These are phyloP conservation scores for Hormaphis cornu DNA, from an alignment of 1,140 invertebrate genomes.

Conservation along the genomic window DNA sequence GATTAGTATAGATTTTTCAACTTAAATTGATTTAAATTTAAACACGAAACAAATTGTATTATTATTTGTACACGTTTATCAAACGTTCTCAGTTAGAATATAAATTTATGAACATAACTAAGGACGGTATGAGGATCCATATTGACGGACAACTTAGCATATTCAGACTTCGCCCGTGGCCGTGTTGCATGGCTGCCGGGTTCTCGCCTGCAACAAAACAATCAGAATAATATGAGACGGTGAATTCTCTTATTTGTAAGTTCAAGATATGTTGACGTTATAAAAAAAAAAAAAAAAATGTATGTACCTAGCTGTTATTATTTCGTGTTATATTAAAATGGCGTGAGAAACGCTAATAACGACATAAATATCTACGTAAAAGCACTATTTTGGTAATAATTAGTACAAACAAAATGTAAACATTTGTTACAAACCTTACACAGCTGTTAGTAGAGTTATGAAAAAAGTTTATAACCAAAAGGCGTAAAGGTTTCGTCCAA, in stretches of 20 bases:
- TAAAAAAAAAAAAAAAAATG: background rate
- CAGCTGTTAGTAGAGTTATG: too few relatives aligned
- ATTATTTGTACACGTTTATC: background rate
- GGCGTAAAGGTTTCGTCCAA: too few relatives aligned
- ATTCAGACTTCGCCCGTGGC: conserved; percentile 31
- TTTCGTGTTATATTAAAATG: too few relatives aligned
- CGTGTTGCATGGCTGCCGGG: conserved; percentile 35
- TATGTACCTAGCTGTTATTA: background rate
- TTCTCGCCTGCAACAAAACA: conserved; percentile 34
- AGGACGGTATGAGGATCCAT: conserved; percentile 32
- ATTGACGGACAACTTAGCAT: conserved; percentile 31
- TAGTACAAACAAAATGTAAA: too few relatives aligned
- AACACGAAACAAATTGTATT: background rate
- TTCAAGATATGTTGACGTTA: background rate
- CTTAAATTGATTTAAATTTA: background rate
- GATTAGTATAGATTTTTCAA: background rate
- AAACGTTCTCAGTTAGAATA: background rate
- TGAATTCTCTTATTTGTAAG: background rate
- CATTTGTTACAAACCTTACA: too few relatives aligned
- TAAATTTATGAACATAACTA: conserved; percentile 7
- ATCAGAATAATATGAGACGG: background rate
- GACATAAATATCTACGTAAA: too few relatives aligned
- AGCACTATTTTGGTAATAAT: too few relatives aligned
- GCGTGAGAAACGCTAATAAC: too few relatives aligned
- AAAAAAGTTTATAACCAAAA: too few relatives aligned